Base-by-base conservation (phyloP, 2,113 vertebrate genomes). In the Blennius ocellaris region DNA sequence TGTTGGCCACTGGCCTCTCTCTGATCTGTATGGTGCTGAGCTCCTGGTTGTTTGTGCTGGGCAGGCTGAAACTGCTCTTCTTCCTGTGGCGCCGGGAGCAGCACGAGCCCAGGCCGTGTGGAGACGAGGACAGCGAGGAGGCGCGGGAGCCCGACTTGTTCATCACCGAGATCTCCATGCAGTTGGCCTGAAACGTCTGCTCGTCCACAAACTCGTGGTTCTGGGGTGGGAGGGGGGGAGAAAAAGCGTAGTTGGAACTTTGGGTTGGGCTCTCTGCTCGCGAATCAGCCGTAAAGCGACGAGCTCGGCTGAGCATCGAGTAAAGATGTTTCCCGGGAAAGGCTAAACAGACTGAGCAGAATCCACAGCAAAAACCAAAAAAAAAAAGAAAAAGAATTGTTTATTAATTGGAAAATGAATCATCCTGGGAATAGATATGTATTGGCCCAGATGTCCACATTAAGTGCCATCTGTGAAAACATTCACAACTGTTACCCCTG, bases 131-230 rank as follows among this genome's bases (percentile, higher is more conserved):
- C 2, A 97, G 58, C 1, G 97, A 99, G 5, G 98, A 97, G 38
- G 95, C 91, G 40, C 95, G 95, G n/a, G 96, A 98, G 63, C 89
- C 87, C 3, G 94, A 86, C 55, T 96, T 95, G 12, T 97, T 96
- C 74, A 95, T 93, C 3, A 96, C 93, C 0, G 96, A 94, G 47
- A 98, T 95, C 90, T 98, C 97, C 95, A 97, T 96, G 63, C 96
- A 99, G 93, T 95, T 97, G 58, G 97, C 94, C 89, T 99, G 96
- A 2, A 97, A 99, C n/a, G 96, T 93, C 90, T 99, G 97, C 81
- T 99, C 98, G 52, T 99, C 98, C 91, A 99, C 96, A 84, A 99
- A 99, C 86, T 99, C 97, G 0, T 99, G 97, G 83, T 98, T 99
- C 98, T 99, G 85, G 36, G n/a, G n/a, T n/a, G n/a, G n/a, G n/a